Conservation (phyloP, 2,113 vertebrate species). For the Epinephelus fuscoguttatus region DNA sequence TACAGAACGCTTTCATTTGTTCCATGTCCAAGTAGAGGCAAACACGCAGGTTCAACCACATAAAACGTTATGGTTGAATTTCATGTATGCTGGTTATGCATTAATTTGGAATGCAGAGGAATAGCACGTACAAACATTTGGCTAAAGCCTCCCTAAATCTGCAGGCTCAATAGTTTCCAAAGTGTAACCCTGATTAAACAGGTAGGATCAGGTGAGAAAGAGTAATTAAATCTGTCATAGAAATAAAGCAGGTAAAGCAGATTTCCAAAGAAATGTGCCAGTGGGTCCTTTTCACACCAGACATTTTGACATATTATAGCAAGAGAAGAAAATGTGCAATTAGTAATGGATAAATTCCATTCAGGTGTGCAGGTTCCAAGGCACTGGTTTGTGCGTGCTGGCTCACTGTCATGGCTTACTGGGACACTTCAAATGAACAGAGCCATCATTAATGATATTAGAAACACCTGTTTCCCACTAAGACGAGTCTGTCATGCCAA, state of each 20-base stretch:
- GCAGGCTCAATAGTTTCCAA: not conserved
- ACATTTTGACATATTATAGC: not conserved
- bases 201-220: not conserved
- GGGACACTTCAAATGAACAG: constrained; percentile 25
- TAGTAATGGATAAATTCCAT: constrained; percentile 15
- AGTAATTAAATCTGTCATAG: not conserved
- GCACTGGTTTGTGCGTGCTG: not conserved
- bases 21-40: not conserved
- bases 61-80: not conserved
- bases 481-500: constrained; percentile 1
- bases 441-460: constrained; percentile 21
- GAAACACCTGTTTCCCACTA: constrained; percentile 1
- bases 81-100: not conserved
- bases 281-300: not conserved
- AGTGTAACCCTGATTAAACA: constrained; percentile 25
- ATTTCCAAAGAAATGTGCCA: not conserved
- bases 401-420: not conserved
- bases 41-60: not conserved
- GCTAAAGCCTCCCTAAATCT: not conserved
- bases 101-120: constrained; percentile 14
- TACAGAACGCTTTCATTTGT: not conserved
- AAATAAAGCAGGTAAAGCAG: not conserved
- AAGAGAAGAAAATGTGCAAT: constrained; percentile 12
- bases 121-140: not conserved
- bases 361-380: constrained; percentile 6